These are phyloP conservation scores for Strix aluco DNA, from an alignment of 2,113 vertebrate genomes.

Conservation along the genomic window DNA sequence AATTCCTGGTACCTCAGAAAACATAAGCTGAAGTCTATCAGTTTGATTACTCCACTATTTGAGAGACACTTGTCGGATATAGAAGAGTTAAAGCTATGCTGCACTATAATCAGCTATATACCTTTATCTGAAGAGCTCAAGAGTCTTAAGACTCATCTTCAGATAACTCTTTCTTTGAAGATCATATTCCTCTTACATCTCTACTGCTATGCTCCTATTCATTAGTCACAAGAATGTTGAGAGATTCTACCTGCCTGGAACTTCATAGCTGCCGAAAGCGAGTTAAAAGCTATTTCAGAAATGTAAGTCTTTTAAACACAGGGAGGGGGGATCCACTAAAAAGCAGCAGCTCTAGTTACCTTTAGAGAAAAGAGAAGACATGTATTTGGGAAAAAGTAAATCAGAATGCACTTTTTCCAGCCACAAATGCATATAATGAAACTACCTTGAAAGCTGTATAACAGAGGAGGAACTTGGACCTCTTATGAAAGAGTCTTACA, in stretches of 20 bases:
- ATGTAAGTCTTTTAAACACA: background rate
- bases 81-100: background rate
- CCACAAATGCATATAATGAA: background rate
- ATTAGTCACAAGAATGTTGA: background rate
- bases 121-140: background rate
- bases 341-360: background rate
- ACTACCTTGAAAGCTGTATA: background rate
- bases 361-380: background rate
- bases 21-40: background rate
- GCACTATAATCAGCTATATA: background rate
- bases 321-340: background rate
- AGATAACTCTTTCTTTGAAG: background rate
- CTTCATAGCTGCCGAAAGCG: background rate
- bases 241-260: background rate
- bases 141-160: background rate
- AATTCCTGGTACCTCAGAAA: background rate
- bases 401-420: background rate
- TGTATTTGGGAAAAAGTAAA: background rate
- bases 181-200: background rate
- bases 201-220: background rate
- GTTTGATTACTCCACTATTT: background rate
- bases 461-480: background rate
- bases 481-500: background rate
- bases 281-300: slow-evolving; percentile 21
- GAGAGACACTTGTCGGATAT: background rate